A percentile compares a stretch with the other conserved stretches of the same genome.
These are phyloP conservation scores for Molothrus ater DNA, from an alignment of 2,797 vertebrate genomes.

Conservation along the genomic window DNA sequence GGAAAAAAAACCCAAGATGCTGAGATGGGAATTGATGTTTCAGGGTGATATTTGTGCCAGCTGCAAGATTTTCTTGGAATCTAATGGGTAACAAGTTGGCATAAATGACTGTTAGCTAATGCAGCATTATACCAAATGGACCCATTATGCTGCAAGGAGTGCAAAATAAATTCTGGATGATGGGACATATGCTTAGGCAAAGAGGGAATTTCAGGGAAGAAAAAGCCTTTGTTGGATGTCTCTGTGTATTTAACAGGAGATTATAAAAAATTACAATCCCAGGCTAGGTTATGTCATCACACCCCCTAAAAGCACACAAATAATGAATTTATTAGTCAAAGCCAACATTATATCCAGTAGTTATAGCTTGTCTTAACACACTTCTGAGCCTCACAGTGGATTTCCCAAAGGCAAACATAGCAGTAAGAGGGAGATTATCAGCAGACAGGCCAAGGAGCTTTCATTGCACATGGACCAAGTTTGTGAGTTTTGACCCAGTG, in stretches of 20 bases:
- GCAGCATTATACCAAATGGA: slow-evolving; percentile 21
- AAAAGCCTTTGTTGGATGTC: neutral
- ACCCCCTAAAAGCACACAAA: neutral
- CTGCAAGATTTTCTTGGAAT: neutral
- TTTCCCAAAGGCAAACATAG: neutral
- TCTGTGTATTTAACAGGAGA: slow-evolving; percentile 5
- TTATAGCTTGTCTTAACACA: neutral
- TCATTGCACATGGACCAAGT: neutral
- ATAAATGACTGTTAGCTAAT: slow-evolving; percentile 15
- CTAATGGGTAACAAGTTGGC: slow-evolving; percentile 36
- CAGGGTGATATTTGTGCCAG: neutral
- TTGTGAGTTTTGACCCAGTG: neutral
- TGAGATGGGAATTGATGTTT: neutral
- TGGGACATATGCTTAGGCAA: slow-evolving; percentile 5
- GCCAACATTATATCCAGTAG: neutral
- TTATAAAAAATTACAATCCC: neutral
- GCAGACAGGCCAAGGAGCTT: neutral
- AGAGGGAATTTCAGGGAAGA: slow-evolving; percentile 9
- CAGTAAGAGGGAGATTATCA: neutral
- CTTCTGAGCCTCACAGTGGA: neutral
- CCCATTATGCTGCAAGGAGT: slow-evolving; percentile 18
- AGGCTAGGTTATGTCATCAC: neutral
- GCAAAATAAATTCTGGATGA: slow-evolving; percentile 51
- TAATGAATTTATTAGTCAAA: neutral
- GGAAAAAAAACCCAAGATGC: neutral